Conservation (phyloP, 2,797 vertebrate genomes). For the Parotocinclus haroldoi region DNA sequence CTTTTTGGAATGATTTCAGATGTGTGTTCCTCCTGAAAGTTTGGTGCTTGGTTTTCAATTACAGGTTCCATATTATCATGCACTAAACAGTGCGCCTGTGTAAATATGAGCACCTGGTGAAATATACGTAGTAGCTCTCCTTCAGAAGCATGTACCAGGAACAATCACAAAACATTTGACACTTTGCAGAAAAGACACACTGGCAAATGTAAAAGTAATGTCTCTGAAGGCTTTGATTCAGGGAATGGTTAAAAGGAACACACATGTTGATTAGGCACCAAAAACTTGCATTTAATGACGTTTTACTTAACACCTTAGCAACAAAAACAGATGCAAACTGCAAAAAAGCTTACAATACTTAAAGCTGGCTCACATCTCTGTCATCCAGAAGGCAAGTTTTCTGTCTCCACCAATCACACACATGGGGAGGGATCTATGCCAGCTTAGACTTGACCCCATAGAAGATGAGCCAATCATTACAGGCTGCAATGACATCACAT, state of each 20-base stretch:
- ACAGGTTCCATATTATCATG: no score
- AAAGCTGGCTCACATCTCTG: conserved; percentile 80
- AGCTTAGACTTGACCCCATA: conserved; percentile 90
- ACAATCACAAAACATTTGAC: no score
- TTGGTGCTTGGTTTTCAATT: no score
- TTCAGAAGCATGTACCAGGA: no score
- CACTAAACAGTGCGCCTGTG: conserved; percentile 12
- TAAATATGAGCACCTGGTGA: conserved; percentile 42
- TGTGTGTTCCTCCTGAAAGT: no score
- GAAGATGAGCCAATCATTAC: conserved; percentile 80
- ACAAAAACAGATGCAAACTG: conserved; percentile 36
- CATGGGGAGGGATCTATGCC: conserved; percentile 89
- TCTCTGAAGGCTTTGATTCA: no score
- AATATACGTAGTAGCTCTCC: neutral
- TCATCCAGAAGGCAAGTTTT: conserved; percentile 94
- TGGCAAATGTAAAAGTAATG: no score
- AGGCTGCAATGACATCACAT: conserved; percentile 71
- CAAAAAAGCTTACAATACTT: conserved; percentile 7
- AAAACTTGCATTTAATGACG: no score
- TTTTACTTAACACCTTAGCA: conserved; percentile 59
- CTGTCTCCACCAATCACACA: conserved; percentile 89
- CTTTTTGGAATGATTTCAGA: no score
- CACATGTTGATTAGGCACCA: no score
- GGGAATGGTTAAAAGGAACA: no score
- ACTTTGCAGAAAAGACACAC: no score